Conservation (phyloP, 2,888 invertebrate genomes). For the Scaptomyza cyrtandrae region DNA sequence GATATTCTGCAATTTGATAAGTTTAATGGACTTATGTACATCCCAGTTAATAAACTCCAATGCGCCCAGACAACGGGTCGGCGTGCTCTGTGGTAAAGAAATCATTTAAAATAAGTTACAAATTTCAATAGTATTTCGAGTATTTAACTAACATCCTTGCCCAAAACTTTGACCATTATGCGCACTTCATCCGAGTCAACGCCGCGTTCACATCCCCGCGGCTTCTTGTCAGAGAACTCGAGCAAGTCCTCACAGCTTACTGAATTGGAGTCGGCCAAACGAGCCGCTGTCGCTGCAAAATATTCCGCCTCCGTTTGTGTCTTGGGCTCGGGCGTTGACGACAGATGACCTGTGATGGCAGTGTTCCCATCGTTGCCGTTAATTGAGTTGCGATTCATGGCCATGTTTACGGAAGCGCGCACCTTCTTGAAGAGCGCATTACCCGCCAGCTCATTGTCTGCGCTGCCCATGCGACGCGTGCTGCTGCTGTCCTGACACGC, state of each 20-base stretch:
- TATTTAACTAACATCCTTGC: slow-evolving; percentile 87
- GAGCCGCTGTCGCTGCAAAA: slow-evolving; percentile 74
- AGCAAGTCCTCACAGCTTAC: slow-evolving; percentile 96
- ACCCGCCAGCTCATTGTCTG: slow-evolving; percentile 82
- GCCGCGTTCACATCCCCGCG: slow-evolving; percentile 92
- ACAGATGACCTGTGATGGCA: slow-evolving; percentile 13
- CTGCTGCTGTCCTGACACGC: slow-evolving; percentile 25
- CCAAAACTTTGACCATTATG: slow-evolving; percentile 95
- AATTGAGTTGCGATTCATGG: slow-evolving; percentile 71
- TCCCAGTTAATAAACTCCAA: slow-evolving; percentile 95
- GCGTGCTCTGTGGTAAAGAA: slow-evolving; percentile 86
- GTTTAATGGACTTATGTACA: slow-evolving; percentile 94
- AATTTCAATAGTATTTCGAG: neutral
- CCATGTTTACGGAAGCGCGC: slow-evolving; percentile 82
- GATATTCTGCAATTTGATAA: slow-evolving; percentile 84
- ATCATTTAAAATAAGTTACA: neutral
- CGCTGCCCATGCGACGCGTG: slow-evolving; percentile 36
- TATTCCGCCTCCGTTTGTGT: slow-evolving; percentile 77
- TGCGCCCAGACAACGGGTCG: slow-evolving; percentile 91
- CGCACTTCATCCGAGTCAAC: slow-evolving; percentile 96
- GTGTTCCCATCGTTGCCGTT: slow-evolving; percentile 28
- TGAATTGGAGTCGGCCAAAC: slow-evolving; percentile 87
- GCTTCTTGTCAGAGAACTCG: slow-evolving; percentile 94
- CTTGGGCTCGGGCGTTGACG: slow-evolving; percentile 40
- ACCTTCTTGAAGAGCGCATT: slow-evolving; percentile 84